A percentile compares a stretch with the other conserved stretches of the same genome.
Evolutionary conservation across 2,113 vertebrate genomes (phyloP).

Genomic region (Salvelinus alpinus): DNA sequence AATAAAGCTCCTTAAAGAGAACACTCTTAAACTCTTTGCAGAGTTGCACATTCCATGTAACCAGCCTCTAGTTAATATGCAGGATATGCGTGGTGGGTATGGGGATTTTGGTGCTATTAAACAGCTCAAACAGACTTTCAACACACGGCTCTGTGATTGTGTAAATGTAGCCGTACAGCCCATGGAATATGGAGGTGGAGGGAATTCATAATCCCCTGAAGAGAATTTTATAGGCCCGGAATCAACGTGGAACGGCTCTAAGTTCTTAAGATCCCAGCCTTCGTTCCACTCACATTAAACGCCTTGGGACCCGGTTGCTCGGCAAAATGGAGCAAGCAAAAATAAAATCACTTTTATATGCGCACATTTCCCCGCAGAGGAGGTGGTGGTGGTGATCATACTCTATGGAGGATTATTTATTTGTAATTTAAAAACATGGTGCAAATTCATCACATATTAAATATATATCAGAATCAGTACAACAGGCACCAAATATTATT

Average conservation of each 20-base stretch:
- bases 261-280: background rate
- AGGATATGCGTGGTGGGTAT: too few relatives aligned
- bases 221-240: conserved; percentile 5
- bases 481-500: too few relatives aligned
- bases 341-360: conserved; percentile 38
- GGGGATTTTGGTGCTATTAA: background rate
- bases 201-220: background rate
- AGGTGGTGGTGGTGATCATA: conserved; percentile 9
- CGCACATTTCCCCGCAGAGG: conserved; percentile 21
- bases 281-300: conserved; percentile 20
- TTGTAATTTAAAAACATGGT: too few relatives aligned
- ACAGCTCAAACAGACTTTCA: background rate
- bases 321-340: conserved; percentile 40
- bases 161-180: background rate
- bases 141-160: background rate
- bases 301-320: conserved; percentile 38
- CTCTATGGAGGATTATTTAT: background rate
- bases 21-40: background rate
- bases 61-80: background rate
- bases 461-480: too few relatives aligned
- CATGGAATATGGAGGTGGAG: conserved; percentile 10
- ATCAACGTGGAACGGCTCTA: background rate
- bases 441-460: too few relatives aligned
- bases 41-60: background rate
- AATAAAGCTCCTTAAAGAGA: background rate